Base-by-base conservation (phyloP, 2,888 invertebrate genomes). In the Mimachlamys varia region DNA sequence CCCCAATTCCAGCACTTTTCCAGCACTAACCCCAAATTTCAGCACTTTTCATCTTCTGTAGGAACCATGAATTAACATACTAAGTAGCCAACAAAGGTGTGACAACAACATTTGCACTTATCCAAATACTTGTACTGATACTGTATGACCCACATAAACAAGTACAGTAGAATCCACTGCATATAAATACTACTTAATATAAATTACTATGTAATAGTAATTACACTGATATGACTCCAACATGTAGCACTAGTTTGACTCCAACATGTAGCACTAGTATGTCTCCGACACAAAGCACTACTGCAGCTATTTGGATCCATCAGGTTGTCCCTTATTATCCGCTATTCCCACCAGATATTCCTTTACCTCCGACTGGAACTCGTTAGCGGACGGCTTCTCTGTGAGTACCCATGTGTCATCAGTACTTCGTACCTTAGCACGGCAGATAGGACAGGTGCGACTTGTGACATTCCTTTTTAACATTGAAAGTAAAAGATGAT, bases 371-470 rank as follows among this genome's bases (percentile, higher is more conserved):
- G 95, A 92, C 10, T 93, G 95, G 91, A 96, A 96, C 91, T 96
- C 96, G 0, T 90, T 90, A 17, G 93, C 92, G 90, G 96, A 95
- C 15, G 96, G 96, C 53, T 95, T 95, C 91, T 96, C 96, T 27
- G 96, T 95, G 50, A 96, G 92, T 12, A 96, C 95, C 96, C 96
- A 96, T 0, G 96, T 95, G 90, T 98, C 98, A 93, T 98, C 97
- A 0, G 97, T 97, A 93, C 97, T 98, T 88, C 97, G 97, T 88
- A 98, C 96, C 91, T 97, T 97, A 94, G 97, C 98, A 89, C 98
- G 97, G 95, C 98, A 98, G 91, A 98, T 97, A 0, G 98, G 98
- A 95, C 98, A 98, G 0, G 98, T 98, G 95, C 98, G 97, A 95
- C 98, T 97, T 92, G 97, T 97, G n/a, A 97, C 97, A 96, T 98